These are phyloP conservation scores for Lepas anatifera DNA, from an alignment of 2,888 invertebrate genomes.

Conservation along the genomic window DNA sequence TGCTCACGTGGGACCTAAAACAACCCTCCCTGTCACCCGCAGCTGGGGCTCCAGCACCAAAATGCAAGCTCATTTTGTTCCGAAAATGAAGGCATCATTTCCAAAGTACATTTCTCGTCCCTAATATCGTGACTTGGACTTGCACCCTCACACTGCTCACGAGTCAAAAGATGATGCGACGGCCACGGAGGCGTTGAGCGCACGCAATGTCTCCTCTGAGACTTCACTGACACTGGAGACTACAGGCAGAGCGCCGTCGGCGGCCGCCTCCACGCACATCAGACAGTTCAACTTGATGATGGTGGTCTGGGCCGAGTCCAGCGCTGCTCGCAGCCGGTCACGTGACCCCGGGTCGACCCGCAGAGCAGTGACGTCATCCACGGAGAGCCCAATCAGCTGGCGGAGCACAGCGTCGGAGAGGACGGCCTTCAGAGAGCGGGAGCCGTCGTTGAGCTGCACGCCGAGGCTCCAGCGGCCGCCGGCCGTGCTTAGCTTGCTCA, in stretches of 20 bases:
- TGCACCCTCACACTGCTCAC: too few relatives aligned
- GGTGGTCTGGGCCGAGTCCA: background rate
- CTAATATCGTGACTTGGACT: too few relatives aligned
- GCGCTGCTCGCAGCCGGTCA: background rate
- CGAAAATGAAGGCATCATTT: too few relatives aligned
- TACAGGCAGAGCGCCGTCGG: background rate
- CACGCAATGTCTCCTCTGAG: background rate
- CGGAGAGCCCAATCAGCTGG: constrained; percentile 16
- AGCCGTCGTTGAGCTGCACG: constrained; percentile 37
- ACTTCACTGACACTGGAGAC: background rate
- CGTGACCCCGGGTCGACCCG: background rate
- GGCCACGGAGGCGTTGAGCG: background rate
- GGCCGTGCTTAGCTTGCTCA: constrained; percentile 31
- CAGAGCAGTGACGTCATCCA: constrained; percentile 1
- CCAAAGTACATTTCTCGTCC: too few relatives aligned
- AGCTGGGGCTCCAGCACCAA: too few relatives aligned
- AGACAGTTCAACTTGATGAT: background rate
- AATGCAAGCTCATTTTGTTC: too few relatives aligned
- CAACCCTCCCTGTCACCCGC: too few relatives aligned
- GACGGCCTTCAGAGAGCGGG: constrained; percentile 32
- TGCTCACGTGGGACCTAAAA: too few relatives aligned
- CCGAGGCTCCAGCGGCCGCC: constrained; percentile 33
- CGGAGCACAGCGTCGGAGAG: constrained; percentile 28
- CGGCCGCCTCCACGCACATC: background rate
- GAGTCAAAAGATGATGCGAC: too few relatives aligned